phyloP scores from a whole-genome alignment of 2,888 invertebrate genomes.

The Brachycybe producta region DNA sequence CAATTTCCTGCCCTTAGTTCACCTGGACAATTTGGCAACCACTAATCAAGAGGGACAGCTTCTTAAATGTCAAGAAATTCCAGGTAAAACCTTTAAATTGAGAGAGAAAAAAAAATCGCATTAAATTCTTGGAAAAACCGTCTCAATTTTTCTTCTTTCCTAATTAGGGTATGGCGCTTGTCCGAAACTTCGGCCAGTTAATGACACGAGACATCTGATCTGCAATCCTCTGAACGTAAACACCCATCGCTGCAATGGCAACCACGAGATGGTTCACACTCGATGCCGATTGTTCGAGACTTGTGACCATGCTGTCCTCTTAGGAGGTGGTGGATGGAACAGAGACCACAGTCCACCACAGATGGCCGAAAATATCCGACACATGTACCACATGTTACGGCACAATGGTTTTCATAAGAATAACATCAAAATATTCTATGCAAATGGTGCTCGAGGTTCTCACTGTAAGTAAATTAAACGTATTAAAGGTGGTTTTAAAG shows the following conservation, averaged over 20 bases:
- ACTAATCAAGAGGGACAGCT: slow-evolving; percentile 27
- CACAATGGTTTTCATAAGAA: slow-evolving; percentile 36
- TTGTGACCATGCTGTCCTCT: slow-evolving; percentile 40
- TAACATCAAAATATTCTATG: slow-evolving; percentile 41
- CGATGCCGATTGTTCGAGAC: slow-evolving; percentile 38
- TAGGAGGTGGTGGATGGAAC: slow-evolving; percentile 43
- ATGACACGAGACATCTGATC: slow-evolving; percentile 32
- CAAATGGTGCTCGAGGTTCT: slow-evolving; percentile 35
- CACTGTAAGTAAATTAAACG: slow-evolving; percentile 26
- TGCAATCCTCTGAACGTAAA: slow-evolving; percentile 39
- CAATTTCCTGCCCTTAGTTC: slow-evolving; percentile 39
- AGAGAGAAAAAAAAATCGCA: neutral
- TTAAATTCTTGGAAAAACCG: neutral
- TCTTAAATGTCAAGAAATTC: slow-evolving; percentile 24
- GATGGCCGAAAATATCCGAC: slow-evolving; percentile 31
- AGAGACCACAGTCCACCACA: slow-evolving; percentile 33
- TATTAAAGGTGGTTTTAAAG: too few species aligned
- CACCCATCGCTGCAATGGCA: slow-evolving; percentile 35
- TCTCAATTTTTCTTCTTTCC: neutral
- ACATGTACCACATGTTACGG: slow-evolving; percentile 34
- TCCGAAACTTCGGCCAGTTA: slow-evolving; percentile 28
- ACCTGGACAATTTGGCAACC: slow-evolving; percentile 26
- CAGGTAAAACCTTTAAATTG: neutral
- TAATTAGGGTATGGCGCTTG: slow-evolving; percentile 33
- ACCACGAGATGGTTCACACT: slow-evolving; percentile 31